These are phyloP conservation scores for Vireo griseus DNA, from an alignment of 2,797 vertebrate genomes.

Conservation along the genomic window DNA sequence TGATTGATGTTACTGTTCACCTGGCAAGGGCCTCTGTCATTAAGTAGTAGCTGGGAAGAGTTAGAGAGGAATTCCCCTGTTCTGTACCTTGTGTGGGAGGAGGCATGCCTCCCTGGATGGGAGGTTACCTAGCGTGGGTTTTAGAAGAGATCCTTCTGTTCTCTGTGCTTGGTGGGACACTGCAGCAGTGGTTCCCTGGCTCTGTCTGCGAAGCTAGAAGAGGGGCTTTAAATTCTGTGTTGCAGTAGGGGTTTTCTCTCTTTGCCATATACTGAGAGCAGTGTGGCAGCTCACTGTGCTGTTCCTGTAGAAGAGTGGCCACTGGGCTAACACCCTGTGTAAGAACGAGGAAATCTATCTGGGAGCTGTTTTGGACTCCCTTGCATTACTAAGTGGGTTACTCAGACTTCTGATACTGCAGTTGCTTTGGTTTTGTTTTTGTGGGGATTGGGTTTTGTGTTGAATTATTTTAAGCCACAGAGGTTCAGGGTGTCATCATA, in stretches of 20 bases:
- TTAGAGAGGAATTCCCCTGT: neutral
- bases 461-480: neutral
- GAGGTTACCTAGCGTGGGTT: neutral
- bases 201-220: neutral
- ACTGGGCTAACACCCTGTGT: neutral
- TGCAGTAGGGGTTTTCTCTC: neutral
- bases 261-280: rapidly evolving
- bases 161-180: neutral
- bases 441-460: neutral
- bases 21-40: neutral
- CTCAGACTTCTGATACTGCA: neutral
- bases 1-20: neutral
- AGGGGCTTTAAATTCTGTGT: neutral
- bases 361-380: neutral
- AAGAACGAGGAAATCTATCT: neutral
- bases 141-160: neutral
- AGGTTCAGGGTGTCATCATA: neutral
- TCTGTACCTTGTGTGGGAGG: neutral
- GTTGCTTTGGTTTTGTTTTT: neutral
- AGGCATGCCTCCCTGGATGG: neutral
- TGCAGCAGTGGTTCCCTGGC: neutral
- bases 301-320: neutral
- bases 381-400: neutral
- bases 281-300: rapidly evolving
- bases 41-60: neutral